phyloP scores from a whole-genome alignment of 2,797 vertebrate genomes.

The Myotis myotis region DNA sequence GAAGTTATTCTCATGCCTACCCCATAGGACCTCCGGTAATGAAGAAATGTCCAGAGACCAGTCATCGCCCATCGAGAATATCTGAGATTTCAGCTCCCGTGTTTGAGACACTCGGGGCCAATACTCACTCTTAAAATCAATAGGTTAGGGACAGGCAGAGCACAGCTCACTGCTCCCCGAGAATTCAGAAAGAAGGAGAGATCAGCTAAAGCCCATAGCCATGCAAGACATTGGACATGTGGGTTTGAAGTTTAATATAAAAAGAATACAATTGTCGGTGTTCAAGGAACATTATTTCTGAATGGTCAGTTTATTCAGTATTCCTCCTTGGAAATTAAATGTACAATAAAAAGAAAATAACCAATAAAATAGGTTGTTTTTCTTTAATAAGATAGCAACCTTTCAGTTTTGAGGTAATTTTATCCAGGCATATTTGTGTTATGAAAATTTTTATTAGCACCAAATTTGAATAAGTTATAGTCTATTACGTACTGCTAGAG shows the following conservation, averaged over 20 bases:
- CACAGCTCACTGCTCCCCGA: neutral
- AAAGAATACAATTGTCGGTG: neutral
- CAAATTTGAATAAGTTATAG: constrained; percentile 80
- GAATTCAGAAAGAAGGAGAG: neutral
- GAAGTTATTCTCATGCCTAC: neutral
- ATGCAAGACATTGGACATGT: neutral
- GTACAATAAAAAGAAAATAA: neutral
- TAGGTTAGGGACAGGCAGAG: neutral
- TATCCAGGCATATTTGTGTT: constrained; percentile 75
- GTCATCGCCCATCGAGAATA: neutral
- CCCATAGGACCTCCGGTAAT: neutral
- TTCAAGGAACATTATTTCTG: constrained; percentile 33
- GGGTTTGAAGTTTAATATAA: neutral
- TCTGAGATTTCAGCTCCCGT: neutral
- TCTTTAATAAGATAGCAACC: constrained; percentile 45
- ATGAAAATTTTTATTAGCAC: constrained; percentile 77
- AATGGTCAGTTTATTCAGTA: neutral
- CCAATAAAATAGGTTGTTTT: neutral
- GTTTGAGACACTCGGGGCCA: neutral
- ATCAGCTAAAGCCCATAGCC: neutral
- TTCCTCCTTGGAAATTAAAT: neutral
- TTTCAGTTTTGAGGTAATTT: constrained; percentile 68
- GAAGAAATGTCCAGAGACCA: neutral
- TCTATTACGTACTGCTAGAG: constrained; percentile 61
- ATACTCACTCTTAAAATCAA: neutral